A percentile compares a stretch with the other conserved stretches of the same genome.
Evolutionary conservation across 2,888 invertebrate genomes (phyloP).

Genomic region (Mesorhabditis sp.): DNA sequence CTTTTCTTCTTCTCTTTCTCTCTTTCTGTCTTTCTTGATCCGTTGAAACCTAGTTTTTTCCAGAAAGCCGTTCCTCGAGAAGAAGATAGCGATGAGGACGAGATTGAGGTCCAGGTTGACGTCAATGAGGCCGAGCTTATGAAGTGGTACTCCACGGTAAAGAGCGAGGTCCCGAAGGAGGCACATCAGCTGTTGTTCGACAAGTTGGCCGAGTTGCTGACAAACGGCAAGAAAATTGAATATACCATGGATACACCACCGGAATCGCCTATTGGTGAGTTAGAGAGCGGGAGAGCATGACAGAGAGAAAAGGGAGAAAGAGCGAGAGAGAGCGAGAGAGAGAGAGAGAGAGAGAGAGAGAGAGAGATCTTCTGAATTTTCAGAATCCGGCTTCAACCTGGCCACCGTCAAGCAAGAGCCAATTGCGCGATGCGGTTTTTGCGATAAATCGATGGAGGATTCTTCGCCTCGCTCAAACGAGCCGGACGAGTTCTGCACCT

Average conservation of each 20-base stretch:
- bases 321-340: too few species aligned
- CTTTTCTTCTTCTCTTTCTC: background rate
- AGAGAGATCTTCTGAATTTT: too few species aligned
- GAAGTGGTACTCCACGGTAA: background rate
- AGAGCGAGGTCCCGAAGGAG: background rate
- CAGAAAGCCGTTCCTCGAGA: too few species aligned
- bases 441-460: background rate
- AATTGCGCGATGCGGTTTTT: background rate
- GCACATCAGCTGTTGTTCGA: background rate
- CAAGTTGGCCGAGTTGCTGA: background rate
- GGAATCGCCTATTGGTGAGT: slow-evolving; percentile 24
- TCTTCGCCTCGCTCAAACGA: slow-evolving; percentile 42
- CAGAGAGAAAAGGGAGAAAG: too few species aligned
- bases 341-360: too few species aligned
- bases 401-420: slow-evolving; percentile 11
- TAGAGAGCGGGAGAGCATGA: background rate
- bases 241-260: slow-evolving; percentile 45
- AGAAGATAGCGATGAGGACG: slow-evolving; percentile 1
- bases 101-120: background rate
- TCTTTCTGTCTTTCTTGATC: too few species aligned
- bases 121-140: background rate
- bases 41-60: too few species aligned
- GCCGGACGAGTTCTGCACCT: slow-evolving; percentile 74
- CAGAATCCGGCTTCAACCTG: background rate
- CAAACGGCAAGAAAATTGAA: slow-evolving; percentile 16